Evolutionary conservation across 2,113 vertebrate genomes (phyloP), one percentile per base, ranked within the genome.

Genomic region (Lates calcarifer): DNA sequence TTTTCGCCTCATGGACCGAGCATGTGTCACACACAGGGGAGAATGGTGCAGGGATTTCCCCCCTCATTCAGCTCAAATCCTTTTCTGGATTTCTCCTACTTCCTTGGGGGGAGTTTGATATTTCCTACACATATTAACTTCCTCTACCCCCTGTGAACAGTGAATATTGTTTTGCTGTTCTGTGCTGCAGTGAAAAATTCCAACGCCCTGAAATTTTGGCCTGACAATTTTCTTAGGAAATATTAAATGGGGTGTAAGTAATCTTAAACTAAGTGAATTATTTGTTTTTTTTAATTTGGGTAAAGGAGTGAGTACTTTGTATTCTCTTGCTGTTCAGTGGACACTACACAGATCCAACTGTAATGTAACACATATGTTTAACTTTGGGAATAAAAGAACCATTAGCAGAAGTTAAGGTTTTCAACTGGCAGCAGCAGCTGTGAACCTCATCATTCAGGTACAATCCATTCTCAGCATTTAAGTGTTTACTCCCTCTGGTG

Each of bases 1-100:
- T 93, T 92, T 89, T 86, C 90, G 88, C 86, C 86, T 74, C 84
- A 61, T 67, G 81, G 79, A 81, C 43, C 33, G 57, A 77, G 77
- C 72, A 87, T 87, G 85, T 85, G 82, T 87, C 70, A 67, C 74
- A 85, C 77, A 73, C 28, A 28, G 62, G 62, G 65, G 57, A 88
- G 68, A 88, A 69, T 33, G 20, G 73, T 67, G 61, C 14, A 76
- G 89, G 87, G 83, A 82, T 86, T 82, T 57, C 78, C 84, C 28
- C 28, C 63, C 58, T 83, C 70, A 47, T 66, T 79, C 81, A 82
- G 77, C 86, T 87, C 64, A 79, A 87, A 87, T 89, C n/a, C 29
- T 87, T 85, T 79, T 87, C 49, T 77, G 72, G 45, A 85, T 86
- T 80, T 51, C 56, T 67, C 22, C 29, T 57, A 49, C 56, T 65